Conservation (phyloP, 2,888 invertebrate genomes). For the Hypercompe scribonia region DNA sequence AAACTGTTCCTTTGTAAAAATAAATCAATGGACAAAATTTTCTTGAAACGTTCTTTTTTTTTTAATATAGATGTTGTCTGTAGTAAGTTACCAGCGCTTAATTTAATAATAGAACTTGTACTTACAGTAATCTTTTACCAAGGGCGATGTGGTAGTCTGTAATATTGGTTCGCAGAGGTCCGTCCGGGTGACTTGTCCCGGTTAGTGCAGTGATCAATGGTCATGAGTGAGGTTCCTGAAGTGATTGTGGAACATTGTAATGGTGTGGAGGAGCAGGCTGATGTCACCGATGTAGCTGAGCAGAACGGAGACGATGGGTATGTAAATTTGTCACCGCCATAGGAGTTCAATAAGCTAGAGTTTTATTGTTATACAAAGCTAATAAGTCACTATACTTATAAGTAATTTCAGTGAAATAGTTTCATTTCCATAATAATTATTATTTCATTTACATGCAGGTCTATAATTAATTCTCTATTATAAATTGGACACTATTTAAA, state of each 20-base stretch:
- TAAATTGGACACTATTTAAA: too few relatives aligned
- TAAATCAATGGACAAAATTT: constrained; percentile 19
- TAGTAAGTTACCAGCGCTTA: constrained; percentile 81
- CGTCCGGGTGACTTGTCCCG: constrained; percentile 65
- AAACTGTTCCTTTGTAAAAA: background rate
- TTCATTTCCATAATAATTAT: constrained; percentile 12
- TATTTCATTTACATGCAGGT: too few relatives aligned
- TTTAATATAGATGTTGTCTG: constrained; percentile 62
- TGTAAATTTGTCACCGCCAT: constrained; percentile 31
- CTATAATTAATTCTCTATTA: too few relatives aligned
- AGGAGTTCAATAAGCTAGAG: constrained; percentile 26
- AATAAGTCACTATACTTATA: background rate
- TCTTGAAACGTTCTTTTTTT: constrained; percentile 19
- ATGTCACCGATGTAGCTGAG: constrained; percentile 56
- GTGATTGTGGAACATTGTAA: constrained; percentile 79
- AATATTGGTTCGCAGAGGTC: constrained; percentile 66
- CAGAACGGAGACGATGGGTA: constrained; percentile 78
- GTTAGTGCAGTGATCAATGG: constrained; percentile 54
- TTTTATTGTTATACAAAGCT: constrained; percentile 16
- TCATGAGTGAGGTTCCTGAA: constrained; percentile 77
- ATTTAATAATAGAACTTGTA: constrained; percentile 84
- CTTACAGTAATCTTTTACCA: constrained; percentile 83
- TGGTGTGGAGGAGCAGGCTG: constrained; percentile 70
- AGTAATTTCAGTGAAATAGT: background rate
- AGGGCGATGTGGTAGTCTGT: constrained; percentile 81